Conservation (phyloP, 1,140 invertebrate species). For the Pogonomyrmex barbatus region DNA sequence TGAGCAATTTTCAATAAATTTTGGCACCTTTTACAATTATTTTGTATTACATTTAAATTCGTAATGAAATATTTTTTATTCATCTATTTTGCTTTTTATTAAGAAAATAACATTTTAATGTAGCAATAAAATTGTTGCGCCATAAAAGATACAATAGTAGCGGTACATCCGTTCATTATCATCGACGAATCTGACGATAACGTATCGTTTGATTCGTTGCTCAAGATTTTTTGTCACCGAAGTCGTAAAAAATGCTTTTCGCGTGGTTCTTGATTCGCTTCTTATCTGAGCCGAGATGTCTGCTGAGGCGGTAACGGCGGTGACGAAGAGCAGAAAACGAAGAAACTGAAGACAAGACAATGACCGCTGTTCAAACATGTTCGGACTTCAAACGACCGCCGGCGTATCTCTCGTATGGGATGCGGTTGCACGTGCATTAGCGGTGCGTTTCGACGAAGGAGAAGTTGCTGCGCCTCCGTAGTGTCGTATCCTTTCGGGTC, state of each 20-base stretch:
- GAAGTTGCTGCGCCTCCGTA: slow-evolving; percentile 21
- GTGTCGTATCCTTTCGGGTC: slow-evolving; percentile 44
- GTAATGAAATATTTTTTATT: neutral
- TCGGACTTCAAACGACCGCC: slow-evolving; percentile 71
- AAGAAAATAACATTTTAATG: neutral
- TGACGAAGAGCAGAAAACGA: slow-evolving; percentile 57
- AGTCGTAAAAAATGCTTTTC: slow-evolving; percentile 74
- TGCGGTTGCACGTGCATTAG: slow-evolving; percentile 35
- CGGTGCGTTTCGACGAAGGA: slow-evolving; percentile 4
- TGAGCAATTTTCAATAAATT: slow-evolving; percentile 35
- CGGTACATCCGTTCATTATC: neutral
- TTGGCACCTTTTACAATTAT: neutral
- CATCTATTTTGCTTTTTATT: neutral
- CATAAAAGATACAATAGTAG: neutral
- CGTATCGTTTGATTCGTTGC: neutral
- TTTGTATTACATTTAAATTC: neutral
- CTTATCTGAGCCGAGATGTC: slow-evolving; percentile 75
- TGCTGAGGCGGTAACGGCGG: slow-evolving; percentile 42
- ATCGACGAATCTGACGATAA: neutral
- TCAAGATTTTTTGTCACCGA: slow-evolving; percentile 10
- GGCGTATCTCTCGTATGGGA: slow-evolving; percentile 51
- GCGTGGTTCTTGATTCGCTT: slow-evolving; percentile 66
- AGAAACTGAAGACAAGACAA: slow-evolving; percentile 69
- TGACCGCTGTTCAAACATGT: slow-evolving; percentile 77
- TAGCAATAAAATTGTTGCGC: neutral